These are phyloP conservation scores for Cantharis lateralis DNA, from an alignment of 2,888 invertebrate species.

Conservation along the genomic window DNA sequence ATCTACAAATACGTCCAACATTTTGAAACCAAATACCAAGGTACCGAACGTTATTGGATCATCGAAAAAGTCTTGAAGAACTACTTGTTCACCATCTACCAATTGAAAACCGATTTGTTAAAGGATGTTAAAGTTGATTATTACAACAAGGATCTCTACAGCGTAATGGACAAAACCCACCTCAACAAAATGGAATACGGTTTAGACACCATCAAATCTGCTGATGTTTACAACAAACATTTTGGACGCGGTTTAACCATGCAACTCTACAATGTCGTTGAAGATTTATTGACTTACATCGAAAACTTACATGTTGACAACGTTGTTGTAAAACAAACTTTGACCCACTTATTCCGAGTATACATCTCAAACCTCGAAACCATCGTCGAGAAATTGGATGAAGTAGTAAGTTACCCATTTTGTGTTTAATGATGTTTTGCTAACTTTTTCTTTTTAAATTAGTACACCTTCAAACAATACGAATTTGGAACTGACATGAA, in stretches of 20 bases:
- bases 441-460: background rate
- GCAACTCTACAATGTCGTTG: background rate
- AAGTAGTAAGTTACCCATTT: background rate
- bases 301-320: background rate
- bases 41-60: background rate
- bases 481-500: background rate
- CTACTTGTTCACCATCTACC: background rate
- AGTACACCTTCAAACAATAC: background rate
- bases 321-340: background rate
- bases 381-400: background rate
- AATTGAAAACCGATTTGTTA: background rate
- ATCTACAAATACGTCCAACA: background rate
- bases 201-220: background rate
- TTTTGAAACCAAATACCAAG: background rate
- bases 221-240: background rate
- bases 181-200: background rate
- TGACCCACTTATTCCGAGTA: background rate
- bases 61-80: background rate
- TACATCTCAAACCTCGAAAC: background rate
- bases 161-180: background rate
- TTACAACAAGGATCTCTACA: background rate
- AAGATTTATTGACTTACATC: background rate
- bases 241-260: background rate
- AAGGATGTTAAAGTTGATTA: background rate
- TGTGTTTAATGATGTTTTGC: background rate